Evolutionary conservation across 2,797 vertebrate species (phyloP), one percentile per base, ranked within the genome.

Genomic region (Arrhamphus sclerolepis): DNA sequence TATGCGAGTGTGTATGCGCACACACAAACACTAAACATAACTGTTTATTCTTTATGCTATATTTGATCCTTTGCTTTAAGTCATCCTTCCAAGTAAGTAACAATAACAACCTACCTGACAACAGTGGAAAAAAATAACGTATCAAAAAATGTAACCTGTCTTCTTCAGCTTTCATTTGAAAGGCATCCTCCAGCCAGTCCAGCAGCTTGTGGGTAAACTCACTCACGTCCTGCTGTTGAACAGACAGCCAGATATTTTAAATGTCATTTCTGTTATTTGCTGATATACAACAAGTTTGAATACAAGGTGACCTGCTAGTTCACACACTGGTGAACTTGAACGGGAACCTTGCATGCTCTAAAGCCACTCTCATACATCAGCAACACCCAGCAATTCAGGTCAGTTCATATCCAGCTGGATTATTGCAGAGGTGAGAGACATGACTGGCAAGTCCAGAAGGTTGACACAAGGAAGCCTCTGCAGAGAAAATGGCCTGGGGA

Each of bases 171-270:
- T 98, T 98, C 89, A 98, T 97, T 92, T 98, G 96, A 85, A 99
- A 99, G 76, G 97, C 98, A 46, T 98, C 97, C 90, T 99, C 98
- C 88, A 99, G 90, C 98, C 98, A 99, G 85, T 99, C 98, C 82
- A 99, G 82, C 65, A 99, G 93, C 79, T 98, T 99, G 87, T 99
- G 97, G 67, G 97, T 99, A 88, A 99, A 98, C 90, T 99, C 98
- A 60, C 98, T 99, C 70, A 99, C 98, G 4, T 99, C 98, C 94
- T 99, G 97, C 97, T 98, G 92, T 92, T 83, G 69, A 82, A 46
- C 21, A 63, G 55, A 21, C n/a, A n/a, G n/a, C n/a, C n/a, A n/a
- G n/a, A n/a, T n/a, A n/a, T n/a, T 5, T 39, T 62, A 28, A 62
- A 54, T 46, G 57, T 24, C 24, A 4, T 17, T 31, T 65, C 67